phyloP scores from a whole-genome alignment of 2,888 invertebrate genomes.

The Brachylomia viminalis region DNA sequence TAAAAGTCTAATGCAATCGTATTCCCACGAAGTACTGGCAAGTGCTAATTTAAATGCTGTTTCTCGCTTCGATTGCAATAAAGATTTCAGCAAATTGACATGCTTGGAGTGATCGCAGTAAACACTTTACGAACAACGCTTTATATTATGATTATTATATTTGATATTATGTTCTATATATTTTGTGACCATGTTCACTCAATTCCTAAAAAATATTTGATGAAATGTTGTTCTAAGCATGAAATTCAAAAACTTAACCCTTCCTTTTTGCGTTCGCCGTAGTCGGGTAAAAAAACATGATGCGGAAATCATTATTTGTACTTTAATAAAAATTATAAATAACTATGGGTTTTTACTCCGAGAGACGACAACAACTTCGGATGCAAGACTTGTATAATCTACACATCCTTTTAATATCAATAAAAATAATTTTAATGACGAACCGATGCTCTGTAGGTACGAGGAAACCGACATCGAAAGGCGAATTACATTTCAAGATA shows the following conservation, averaged over 20 bases:
- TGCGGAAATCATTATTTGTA: constrained; percentile 35
- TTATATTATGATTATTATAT: too few relatives aligned
- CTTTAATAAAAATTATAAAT: constrained; percentile 4
- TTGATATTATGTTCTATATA: neutral
- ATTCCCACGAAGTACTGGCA: constrained; percentile 31
- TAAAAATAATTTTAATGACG: constrained; percentile 39
- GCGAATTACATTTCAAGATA: constrained; percentile 21
- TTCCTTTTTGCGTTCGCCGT: too few relatives aligned
- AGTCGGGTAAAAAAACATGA: too few relatives aligned
- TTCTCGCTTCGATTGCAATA: constrained; percentile 46
- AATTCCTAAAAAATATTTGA: neutral
- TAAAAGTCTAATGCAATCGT: constrained; percentile 39
- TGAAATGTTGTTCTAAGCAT: neutral
- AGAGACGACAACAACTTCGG: neutral
- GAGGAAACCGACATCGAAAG: constrained; percentile 23
- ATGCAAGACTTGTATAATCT: constrained; percentile 24
- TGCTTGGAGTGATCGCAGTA: constrained; percentile 23
- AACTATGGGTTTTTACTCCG: neutral
- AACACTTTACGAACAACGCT: neutral
- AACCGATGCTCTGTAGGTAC: constrained; percentile 28
- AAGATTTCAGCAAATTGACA: constrained; percentile 41
- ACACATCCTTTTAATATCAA: constrained; percentile 47
- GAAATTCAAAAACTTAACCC: constrained; percentile 4
- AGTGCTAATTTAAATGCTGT: constrained; percentile 41
- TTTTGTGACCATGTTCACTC: neutral